Evolutionary conservation across 2,888 invertebrate genomes (phyloP), one percentile per base, ranked within the genome.

Genomic region (Agonum fuliginosum): DNA sequence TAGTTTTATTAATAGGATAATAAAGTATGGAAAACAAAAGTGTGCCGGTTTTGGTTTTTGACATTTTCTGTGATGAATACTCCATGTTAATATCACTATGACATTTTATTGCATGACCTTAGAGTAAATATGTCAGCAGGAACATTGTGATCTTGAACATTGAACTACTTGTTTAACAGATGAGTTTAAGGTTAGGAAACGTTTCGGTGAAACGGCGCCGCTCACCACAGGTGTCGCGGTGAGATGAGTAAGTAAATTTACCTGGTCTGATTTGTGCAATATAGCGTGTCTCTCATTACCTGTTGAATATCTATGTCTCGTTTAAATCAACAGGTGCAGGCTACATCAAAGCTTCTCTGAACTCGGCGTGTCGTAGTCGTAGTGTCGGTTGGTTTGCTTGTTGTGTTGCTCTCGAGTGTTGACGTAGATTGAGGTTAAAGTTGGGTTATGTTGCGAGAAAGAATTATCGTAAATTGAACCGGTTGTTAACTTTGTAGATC

Each of bases 321-420:
- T 69, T 69, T 69, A 73, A 73, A 73, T 73, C 73, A 73, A 73
- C 73, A 73, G 73, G 73, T 73, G 73, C 54, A 73, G 20, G 58
- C 73, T 54, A 54, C 58, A 73, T 73, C 58, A 73, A 73, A 73
- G 73, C 54, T 34, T 12, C 41, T 20, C 24, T 70, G 43, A 20
- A 30, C n/a, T n/a, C n/a, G n/a, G n/a, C n/a, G n/a, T n/a, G n/a
- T n/a, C n/a, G n/a, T n/a, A n/a, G n/a, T n/a, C n/a, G n/a, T n/a
- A n/a, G n/a, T 30, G 30, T 30, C 30, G 30, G n/a, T n/a, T n/a
- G n/a, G n/a, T n/a, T n/a, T 54, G 54, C 54, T 14, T 54, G 54
- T 54, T 54, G 54, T n/a, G n/a, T n/a, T n/a, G n/a, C 20, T 27
- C 17, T 46, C 14, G 1, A 43, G 43, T 43, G 43, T 5, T 30